Evolutionary conservation across 2,888 invertebrate genomes (phyloP), one percentile per base, ranked within the genome.

Genomic region (Eumacrocentrus americanus): DNA sequence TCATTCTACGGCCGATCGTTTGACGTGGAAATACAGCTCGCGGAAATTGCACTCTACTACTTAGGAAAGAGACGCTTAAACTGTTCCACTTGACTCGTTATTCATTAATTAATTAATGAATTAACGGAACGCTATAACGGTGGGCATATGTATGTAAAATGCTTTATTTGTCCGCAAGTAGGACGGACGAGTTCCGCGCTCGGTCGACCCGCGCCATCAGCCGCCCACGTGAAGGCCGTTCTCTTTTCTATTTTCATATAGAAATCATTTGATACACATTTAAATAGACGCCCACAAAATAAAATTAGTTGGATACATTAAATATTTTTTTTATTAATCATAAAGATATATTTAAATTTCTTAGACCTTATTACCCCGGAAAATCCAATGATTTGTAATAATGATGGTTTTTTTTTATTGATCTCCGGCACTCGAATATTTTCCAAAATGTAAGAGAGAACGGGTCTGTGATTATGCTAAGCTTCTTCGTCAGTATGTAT

Each of bases 51-150:
- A 35, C 35, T 46, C 29, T 46, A 54, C 54, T 54, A 37, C 57
- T 29, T 50, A 48, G 40, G 54, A 29, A 51, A 42, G 35, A 46
- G 18, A 11, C 51, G 7, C 18, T 22, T 58, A 57, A 60, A 60
- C 48, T 60, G 61, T 60, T 61, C 38, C 44, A 35, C 54, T 54
- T 52, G 59, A 54, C 64, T 63, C 53, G 62, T 62, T 59, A 59
- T 54, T 64, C 59, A 59, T 61, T 64, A 64, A 66, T 66, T 66
- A 66, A 66, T 66, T 64, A 58, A 64, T 53, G 62, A 66, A 66
- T 66, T 66, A 66, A 66, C 66, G 66, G 66, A 64, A 64, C 60
- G 57, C 48, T 52, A 40, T 55, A 47, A 7, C 54, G 60, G 54
- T 56, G 40, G 54, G 38, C 9, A 29, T 47, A 54, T 12, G 42